These are phyloP conservation scores for Frankliniella fusca DNA, from an alignment of 2,888 invertebrate species.

Conservation along the genomic window DNA sequence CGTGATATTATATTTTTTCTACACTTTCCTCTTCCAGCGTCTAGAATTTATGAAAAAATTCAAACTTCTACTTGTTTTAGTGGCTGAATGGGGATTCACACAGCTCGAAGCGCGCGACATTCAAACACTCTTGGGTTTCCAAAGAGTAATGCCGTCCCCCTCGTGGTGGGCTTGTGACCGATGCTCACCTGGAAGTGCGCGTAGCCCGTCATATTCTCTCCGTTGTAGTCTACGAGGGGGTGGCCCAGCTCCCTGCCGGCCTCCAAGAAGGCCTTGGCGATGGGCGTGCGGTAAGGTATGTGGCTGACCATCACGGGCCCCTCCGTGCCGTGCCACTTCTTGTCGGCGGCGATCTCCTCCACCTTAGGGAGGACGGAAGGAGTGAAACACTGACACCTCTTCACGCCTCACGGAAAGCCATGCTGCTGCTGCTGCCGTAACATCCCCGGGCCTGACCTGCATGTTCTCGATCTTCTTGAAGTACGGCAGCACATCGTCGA, in stretches of 20 bases:
- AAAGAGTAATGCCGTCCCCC: no score
- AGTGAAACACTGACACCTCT: not conserved
- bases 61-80: no score
- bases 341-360: constrained; percentile 44
- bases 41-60: no score
- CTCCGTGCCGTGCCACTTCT: constrained; percentile 51
- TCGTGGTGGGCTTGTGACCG: no score
- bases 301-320: constrained; percentile 56
- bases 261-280: constrained; percentile 58
- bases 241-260: constrained; percentile 58
- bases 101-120: no score
- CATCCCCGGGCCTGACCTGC: constrained; percentile 34
- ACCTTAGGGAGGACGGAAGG: not conserved
- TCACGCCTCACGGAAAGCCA: no score
- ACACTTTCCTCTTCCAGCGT: no score
- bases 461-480: constrained; percentile 83
- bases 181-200: constrained; percentile 51
- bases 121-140: no score
- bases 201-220: constrained; percentile 56
- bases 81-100: no score
- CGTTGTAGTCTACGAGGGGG: constrained; percentile 57
- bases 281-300: constrained; percentile 51
- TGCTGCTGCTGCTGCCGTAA: not conserved
- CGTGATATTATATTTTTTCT: no score
- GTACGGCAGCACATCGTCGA: constrained; percentile 73